phyloP scores from a whole-genome alignment of 1,140 invertebrate species.

The Linepithema humile region DNA sequence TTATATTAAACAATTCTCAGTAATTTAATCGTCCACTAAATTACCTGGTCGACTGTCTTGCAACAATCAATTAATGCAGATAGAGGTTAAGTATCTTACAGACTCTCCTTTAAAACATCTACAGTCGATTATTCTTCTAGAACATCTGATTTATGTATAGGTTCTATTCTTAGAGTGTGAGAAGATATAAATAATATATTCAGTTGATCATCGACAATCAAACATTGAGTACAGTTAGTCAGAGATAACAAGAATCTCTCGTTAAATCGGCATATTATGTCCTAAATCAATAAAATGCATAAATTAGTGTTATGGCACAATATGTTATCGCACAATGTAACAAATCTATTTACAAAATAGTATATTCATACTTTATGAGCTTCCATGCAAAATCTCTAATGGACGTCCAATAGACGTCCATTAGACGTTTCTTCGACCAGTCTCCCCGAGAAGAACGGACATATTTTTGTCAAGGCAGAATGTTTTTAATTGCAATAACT shows the following conservation, averaged over 20 bases:
- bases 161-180: constrained; percentile 91
- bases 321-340: neutral
- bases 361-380: constrained; percentile 88
- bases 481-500: too few species aligned
- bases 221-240: constrained; percentile 93
- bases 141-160: constrained; percentile 85
- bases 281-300: constrained; percentile 75
- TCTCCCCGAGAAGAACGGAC: too few species aligned
- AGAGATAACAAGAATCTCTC: constrained; percentile 98
- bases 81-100: constrained; percentile 95
- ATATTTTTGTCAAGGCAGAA: too few species aligned
- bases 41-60: constrained; percentile 96
- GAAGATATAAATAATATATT: constrained; percentile 97
- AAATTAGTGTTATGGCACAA: neutral
- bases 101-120: constrained; percentile 89
- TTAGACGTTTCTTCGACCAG: too few species aligned
- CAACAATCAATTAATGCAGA: constrained; percentile 96
- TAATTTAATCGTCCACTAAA: constrained; percentile 4
- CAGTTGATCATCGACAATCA: constrained; percentile 97
- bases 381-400: constrained; percentile 96
- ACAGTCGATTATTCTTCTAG: constrained; percentile 87
- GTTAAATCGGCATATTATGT: constrained; percentile 97
- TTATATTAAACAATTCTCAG: neutral
- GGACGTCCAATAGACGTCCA: too few species aligned
- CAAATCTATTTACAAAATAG: neutral